A percentile compares a stretch with the other conserved stretches of the same genome.
These are phyloP conservation scores for Drosophila acutilabella DNA, from an alignment of 2,888 invertebrate species.

Conservation along the genomic window DNA sequence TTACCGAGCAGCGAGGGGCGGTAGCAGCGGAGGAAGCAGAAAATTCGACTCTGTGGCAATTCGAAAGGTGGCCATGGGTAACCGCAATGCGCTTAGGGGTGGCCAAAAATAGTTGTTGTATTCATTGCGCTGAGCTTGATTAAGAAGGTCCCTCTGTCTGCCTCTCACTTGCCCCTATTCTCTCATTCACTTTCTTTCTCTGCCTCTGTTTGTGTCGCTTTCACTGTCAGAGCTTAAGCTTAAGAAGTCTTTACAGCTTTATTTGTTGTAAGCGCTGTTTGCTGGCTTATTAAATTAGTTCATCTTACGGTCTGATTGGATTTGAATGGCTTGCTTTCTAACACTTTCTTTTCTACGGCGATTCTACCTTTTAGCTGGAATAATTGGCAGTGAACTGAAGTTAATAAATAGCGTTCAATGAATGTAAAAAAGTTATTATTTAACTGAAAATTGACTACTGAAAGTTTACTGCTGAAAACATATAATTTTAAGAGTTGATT, in stretches of 20 bases:
- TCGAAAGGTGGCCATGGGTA: constrained; percentile 8
- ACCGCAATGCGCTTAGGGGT: constrained; percentile 39
- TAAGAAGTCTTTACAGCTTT: constrained; percentile 35
- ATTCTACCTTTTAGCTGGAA: not conserved
- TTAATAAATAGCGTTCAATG: no score
- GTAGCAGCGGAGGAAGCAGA: no score
- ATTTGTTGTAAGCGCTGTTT: constrained; percentile 43
- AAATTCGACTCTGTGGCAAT: not conserved
- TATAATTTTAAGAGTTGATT: no score
- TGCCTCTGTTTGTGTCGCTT: not conserved
- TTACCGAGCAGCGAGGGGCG: not conserved
- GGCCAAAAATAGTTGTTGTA: constrained; percentile 19
- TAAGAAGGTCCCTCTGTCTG: not conserved
- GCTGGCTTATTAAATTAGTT: constrained; percentile 61
- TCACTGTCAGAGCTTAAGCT: constrained; percentile 12
- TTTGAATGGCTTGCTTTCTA: constrained; percentile 15
- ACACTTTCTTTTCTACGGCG: not conserved
- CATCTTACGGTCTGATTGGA: constrained; percentile 31
- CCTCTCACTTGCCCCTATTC: not conserved
- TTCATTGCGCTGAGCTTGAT: constrained; percentile 10
- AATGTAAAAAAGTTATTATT: no score
- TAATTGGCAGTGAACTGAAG: not conserved
- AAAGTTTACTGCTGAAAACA: no score
- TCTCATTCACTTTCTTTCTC: not conserved
- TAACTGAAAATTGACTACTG: no score